phyloP scores from a whole-genome alignment of 2,888 invertebrate species.

The Yponomeuta malinellus region DNA sequence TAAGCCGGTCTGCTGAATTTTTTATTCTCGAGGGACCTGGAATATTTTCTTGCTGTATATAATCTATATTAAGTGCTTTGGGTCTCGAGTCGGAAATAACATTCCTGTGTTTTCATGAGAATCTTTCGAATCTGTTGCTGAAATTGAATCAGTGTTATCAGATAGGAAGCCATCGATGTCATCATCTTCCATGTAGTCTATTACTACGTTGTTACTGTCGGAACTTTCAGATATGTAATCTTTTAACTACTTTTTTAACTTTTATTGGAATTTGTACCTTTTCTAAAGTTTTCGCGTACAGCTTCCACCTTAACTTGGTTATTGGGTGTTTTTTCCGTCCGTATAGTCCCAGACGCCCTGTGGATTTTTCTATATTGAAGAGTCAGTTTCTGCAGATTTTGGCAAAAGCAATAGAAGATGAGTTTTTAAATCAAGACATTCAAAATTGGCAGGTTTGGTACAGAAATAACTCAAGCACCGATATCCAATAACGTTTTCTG shows the following conservation, averaged over 20 bases:
- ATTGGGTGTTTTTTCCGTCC: not conserved
- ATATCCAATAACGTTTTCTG: conserved; percentile 13
- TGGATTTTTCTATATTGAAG: not conserved
- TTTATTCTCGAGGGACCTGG: conserved; percentile 2
- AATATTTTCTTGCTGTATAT: conserved; percentile 11
- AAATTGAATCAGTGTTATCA: conserved; percentile 11
- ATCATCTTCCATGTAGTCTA: conserved; percentile 1
- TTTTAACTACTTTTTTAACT: conserved; percentile 5
- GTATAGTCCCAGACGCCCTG: not conserved
- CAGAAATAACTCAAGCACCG: conserved; percentile 16
- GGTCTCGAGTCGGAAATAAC: not conserved
- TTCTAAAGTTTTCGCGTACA: conserved; percentile 1
- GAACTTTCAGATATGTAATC: conserved; percentile 7
- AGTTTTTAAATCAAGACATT: conserved; percentile 16
- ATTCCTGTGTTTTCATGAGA: conserved; percentile 11
- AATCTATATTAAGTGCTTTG: conserved; percentile 3
- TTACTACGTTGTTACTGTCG: not conserved
- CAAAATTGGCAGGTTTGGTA: conserved; percentile 15
- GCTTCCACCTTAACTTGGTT: not conserved
- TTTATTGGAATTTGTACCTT: conserved; percentile 12
- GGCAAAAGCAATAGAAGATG: conserved; percentile 13
- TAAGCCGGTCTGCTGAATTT: not conserved
- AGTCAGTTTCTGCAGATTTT: conserved; percentile 2
- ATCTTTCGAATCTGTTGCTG: not conserved
- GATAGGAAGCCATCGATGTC: conserved; percentile 7